These are phyloP conservation scores for Orchestes rusci DNA, from an alignment of 2,888 invertebrate genomes.

Conservation along the genomic window DNA sequence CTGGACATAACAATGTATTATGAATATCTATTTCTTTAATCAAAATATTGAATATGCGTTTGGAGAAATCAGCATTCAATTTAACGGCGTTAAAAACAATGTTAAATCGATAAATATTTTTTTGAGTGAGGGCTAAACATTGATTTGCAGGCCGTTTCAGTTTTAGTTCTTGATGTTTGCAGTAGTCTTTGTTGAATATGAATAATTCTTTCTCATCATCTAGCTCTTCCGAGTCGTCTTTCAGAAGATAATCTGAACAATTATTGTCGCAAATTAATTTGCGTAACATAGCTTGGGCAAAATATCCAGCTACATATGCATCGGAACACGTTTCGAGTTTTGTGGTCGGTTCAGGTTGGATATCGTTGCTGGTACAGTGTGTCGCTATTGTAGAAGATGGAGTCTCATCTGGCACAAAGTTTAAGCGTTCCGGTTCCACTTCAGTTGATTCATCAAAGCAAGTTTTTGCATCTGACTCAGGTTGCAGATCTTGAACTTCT, in stretches of 20 bases:
- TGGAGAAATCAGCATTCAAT: conserved; percentile 1
- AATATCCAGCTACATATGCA: conserved; percentile 7
- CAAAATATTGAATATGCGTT: neutral
- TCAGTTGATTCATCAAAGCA: too few relatives aligned
- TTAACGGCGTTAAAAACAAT: neutral
- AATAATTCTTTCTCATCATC: conserved; percentile 1
- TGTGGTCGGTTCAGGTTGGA: neutral
- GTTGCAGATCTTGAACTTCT: too few relatives aligned
- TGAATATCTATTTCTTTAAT: neutral
- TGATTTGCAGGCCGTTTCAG: neutral
- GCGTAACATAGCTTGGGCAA: neutral
- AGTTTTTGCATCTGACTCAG: too few relatives aligned
- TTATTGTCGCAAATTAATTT: conserved; percentile 2
- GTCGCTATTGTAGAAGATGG: too few relatives aligned
- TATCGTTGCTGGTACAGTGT: neutral
- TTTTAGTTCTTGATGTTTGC: neutral
- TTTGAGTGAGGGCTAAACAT: neutral
- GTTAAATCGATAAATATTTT: neutral
- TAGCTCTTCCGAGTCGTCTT: neutral
- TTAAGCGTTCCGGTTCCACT: too few relatives aligned
- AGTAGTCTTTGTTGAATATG: conserved; percentile 4
- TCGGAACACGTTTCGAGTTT: conserved; percentile 7
- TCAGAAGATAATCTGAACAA: conserved; percentile 4
- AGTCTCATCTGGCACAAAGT: too few relatives aligned
- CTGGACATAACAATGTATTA: neutral